Evolutionary conservation across 1,140 invertebrate species (phyloP).

Genomic region (Antheraea mylitta): DNA sequence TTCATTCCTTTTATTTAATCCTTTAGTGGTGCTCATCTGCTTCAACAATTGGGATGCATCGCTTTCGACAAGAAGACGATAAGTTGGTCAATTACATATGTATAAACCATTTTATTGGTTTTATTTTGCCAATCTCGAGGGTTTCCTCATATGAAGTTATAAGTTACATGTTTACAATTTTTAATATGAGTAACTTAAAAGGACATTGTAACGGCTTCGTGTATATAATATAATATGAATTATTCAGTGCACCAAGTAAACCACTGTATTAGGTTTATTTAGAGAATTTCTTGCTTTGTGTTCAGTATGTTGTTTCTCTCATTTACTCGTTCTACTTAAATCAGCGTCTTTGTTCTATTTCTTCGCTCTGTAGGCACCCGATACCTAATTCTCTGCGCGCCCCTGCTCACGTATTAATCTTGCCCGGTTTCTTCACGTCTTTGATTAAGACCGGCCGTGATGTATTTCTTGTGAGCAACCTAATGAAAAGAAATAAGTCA

Average conservation of each 20-base stretch:
- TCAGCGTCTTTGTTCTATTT: not conserved
- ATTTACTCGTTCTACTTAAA: not conserved
- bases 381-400: slow-evolving; percentile 20
- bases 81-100: too few relatives aligned
- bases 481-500: slow-evolving; percentile 76
- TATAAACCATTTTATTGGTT: too few relatives aligned
- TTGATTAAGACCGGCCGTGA: slow-evolving; percentile 72
- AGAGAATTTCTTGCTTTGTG: not conserved
- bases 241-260: too few relatives aligned
- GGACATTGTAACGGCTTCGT: too few relatives aligned
- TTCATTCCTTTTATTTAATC: slow-evolving; percentile 75
- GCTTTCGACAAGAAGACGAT: not conserved
- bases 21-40: slow-evolving; percentile 57
- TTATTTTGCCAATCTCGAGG: too few relatives aligned
- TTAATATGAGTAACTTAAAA: too few relatives aligned
- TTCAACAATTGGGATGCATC: slow-evolving; percentile 52
- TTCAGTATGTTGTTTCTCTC: not conserved
- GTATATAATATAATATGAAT: too few relatives aligned
- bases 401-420: slow-evolving; percentile 68
- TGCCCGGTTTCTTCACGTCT: slow-evolving; percentile 54
- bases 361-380: not conserved
- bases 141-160: too few relatives aligned
- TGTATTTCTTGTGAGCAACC: slow-evolving; percentile 71
- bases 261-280: not conserved
- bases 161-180: too few relatives aligned